Base-by-base conservation (phyloP, 2,113 vertebrate species). In the Monopterus albus region DNA sequence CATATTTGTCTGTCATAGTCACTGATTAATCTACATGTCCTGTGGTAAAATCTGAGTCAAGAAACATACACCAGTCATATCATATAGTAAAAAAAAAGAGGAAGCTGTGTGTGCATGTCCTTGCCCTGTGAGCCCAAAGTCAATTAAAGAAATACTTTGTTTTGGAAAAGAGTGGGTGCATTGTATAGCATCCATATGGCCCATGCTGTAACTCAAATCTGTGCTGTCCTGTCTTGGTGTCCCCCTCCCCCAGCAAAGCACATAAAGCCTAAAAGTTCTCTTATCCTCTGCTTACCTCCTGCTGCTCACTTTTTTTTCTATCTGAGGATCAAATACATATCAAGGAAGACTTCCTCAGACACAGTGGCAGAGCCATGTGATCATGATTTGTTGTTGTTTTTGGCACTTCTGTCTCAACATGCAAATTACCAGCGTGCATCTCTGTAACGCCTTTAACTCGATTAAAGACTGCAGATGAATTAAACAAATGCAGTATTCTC, bases 111-210 rank as follows among this genome's bases (percentile, higher is more conserved):
- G 51, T 75, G 58, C 69, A 60, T 74, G 72, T 63, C 38, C 33
- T 17, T 36, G 59, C 45, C 47, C 43, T 59, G 51, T 63, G 35
- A 62, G 50, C 29, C 28, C 46, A 57, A 76, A 64, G 50, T 67
- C 52, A 78, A 62, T 81, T 66, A 53, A 87, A 78, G 36, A 56
- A 76, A 70, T 51, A 46, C 69, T 82, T 72, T 62, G 51, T 72
- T 69, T 77, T 61, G 65, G 25, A 52, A 26, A 53, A 64, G 58
- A 75, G 69, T 31, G 43, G 45, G 76, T 59, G 63, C 57, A 74
- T 62, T 66, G 61, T 85, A 85, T 79, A 73, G 58, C 68, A 59
- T 86, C 88, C 86, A 88, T 86, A 86, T 84, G 86, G 75, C 17
- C 60, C 33, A 15, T 23, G 49, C 28, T 72, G 58, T 60, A 78